Percentiles rank a stretch among this genome's conserved stretches.
These are phyloP conservation scores for Catharus minimus DNA, from an alignment of 2,113 vertebrate species.

Conservation along the genomic window DNA sequence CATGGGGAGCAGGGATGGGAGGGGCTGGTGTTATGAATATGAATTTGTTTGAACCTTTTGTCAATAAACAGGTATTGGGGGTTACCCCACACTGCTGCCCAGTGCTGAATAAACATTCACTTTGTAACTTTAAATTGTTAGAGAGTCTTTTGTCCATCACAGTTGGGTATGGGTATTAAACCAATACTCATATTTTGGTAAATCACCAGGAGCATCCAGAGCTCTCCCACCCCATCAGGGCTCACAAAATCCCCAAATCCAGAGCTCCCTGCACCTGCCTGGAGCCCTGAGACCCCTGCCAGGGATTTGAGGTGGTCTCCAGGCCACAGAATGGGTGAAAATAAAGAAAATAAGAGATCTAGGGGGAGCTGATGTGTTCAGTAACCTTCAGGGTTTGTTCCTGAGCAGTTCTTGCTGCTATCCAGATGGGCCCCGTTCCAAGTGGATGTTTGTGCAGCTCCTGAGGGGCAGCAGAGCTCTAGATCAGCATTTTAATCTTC, in stretches of 20 bases:
- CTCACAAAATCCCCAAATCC: not conserved
- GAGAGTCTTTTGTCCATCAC: too few relatives aligned
- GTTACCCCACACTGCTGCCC: too few relatives aligned
- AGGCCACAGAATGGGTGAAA: not conserved
- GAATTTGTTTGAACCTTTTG: too few relatives aligned
- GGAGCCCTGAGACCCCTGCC: accelerated
- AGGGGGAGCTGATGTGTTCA: not conserved
- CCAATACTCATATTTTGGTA: too few relatives aligned
- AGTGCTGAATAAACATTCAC: too few relatives aligned
- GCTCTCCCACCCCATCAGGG: not conserved
- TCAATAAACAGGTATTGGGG: too few relatives aligned
- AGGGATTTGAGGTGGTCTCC: not conserved
- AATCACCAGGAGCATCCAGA: not conserved
- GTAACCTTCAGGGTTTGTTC: conserved; percentile 10
- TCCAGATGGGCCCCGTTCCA: conserved; percentile 38
- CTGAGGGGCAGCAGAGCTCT: conserved; percentile 19
- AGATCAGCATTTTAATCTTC: conserved; percentile 54
- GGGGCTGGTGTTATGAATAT: too few relatives aligned
- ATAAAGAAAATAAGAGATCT: accelerated
- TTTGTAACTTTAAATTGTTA: too few relatives aligned
- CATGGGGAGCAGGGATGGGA: too few relatives aligned
- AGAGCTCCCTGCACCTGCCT: not conserved
- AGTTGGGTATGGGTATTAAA: too few relatives aligned
- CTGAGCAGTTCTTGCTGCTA: not conserved
- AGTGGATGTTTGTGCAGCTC: conserved; percentile 33